These are phyloP conservation scores for Erpornis zantholeuca DNA, from an alignment of 2,113 vertebrate genomes.

Conservation along the genomic window DNA sequence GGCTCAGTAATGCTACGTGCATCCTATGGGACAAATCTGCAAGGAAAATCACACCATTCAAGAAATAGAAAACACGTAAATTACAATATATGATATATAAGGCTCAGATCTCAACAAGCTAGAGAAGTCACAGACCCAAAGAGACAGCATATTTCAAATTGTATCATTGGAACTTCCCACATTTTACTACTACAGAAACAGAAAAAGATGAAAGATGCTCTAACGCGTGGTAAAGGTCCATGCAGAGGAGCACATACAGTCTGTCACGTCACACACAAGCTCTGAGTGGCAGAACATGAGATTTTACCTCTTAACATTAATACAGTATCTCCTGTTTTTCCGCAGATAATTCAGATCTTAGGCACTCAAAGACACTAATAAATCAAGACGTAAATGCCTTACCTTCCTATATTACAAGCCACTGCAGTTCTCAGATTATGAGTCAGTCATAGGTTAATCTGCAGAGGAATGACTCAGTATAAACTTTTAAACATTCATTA, in stretches of 20 bases:
- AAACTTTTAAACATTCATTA: conserved; percentile 72
- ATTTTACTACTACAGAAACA: background rate
- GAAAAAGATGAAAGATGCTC: background rate
- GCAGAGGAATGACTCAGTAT: conserved; percentile 78
- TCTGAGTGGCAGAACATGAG: background rate
- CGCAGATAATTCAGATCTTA: background rate
- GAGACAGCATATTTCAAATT: conserved; percentile 33
- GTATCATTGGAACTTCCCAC: conserved; percentile 24
- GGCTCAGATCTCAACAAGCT: background rate
- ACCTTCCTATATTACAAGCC: conserved; percentile 55
- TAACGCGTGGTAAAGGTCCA: background rate
- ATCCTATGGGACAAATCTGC: background rate
- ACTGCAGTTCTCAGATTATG: conserved; percentile 61
- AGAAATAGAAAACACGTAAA: background rate
- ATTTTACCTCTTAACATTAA: background rate
- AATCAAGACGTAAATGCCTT: conserved; percentile 3
- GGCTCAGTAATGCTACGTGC: background rate
- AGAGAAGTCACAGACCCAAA: background rate
- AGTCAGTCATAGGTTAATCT: conserved; percentile 70
- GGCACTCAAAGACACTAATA: background rate
- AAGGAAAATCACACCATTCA: background rate
- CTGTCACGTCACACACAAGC: background rate
- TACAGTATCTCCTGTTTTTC: background rate
- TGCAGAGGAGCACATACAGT: background rate
- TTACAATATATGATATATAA: background rate